phyloP scores from a whole-genome alignment of 1,140 invertebrate species.

The Formica exsecta region DNA sequence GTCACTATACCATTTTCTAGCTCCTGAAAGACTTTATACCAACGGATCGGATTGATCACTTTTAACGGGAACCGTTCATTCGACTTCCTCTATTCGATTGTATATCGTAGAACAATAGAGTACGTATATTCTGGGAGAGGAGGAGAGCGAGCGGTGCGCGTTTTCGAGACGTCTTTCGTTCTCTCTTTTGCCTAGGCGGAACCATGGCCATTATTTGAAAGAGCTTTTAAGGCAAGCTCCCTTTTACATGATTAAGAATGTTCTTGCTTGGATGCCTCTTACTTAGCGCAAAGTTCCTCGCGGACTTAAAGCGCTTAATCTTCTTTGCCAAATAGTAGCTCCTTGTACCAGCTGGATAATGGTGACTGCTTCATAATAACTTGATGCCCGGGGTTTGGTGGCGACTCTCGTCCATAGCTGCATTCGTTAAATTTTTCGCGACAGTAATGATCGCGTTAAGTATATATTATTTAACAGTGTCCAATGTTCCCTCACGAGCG shows the following conservation, averaged over 20 bases:
- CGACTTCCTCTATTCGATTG: slow-evolving; percentile 52
- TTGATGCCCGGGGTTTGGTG: slow-evolving; percentile 31
- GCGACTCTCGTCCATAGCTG: slow-evolving; percentile 23
- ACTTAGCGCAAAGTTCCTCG: slow-evolving; percentile 66
- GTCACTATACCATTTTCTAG: slow-evolving; percentile 18
- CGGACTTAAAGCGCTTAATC: slow-evolving; percentile 63
- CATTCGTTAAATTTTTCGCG: slow-evolving; percentile 34
- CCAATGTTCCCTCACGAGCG: neutral
- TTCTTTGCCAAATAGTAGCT: slow-evolving; percentile 63
- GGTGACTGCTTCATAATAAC: slow-evolving; percentile 63
- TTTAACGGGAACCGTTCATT: slow-evolving; percentile 52
- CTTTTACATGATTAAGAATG: slow-evolving; percentile 81
- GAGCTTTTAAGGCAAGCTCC: slow-evolving; percentile 80
- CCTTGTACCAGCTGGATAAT: slow-evolving; percentile 60
- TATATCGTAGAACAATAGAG: slow-evolving; percentile 72
- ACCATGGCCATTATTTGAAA: slow-evolving; percentile 77
- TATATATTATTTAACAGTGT: slow-evolving; percentile 17
- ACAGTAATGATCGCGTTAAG: slow-evolving; percentile 17
- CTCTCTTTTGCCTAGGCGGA: slow-evolving; percentile 62
- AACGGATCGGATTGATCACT: slow-evolving; percentile 67
- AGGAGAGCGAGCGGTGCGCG: slow-evolving; percentile 7
- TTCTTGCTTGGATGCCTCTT: slow-evolving; percentile 75
- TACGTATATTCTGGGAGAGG: slow-evolving; percentile 32
- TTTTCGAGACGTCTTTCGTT: slow-evolving; percentile 19
- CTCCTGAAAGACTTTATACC: slow-evolving; percentile 59